Percentiles rank a stretch among this genome's conserved stretches.
These are phyloP conservation scores for Anabacerthia variegaticeps DNA, from an alignment of 2,797 vertebrate species.

Conservation along the genomic window DNA sequence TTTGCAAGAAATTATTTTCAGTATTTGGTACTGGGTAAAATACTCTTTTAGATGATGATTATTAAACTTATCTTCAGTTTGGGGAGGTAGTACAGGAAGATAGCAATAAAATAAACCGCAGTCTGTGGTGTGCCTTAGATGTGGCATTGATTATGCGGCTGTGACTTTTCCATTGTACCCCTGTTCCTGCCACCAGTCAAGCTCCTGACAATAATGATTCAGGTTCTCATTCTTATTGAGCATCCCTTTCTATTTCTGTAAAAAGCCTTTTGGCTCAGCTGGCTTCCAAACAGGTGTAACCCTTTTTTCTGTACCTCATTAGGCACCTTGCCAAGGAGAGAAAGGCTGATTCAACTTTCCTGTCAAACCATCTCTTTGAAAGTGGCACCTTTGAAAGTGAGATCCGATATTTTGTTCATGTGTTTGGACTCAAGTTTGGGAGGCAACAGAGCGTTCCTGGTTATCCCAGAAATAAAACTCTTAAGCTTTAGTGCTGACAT, in stretches of 20 bases:
- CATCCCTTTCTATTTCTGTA: conserved; percentile 40
- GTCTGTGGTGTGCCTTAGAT: background rate
- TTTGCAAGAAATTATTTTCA: background rate
- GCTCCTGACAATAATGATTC: conserved; percentile 37
- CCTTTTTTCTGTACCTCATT: conserved; percentile 43
- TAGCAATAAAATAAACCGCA: background rate
- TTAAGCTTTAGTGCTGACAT: background rate
- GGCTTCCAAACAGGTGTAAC: conserved; percentile 48
- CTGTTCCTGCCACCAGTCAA: conserved; percentile 5
- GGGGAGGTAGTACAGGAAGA: background rate
- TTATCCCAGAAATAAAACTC: background rate
- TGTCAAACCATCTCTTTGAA: conserved; percentile 13
- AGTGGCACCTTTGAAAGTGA: conserved; percentile 18
- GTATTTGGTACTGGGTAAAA: background rate
- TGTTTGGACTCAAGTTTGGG: background rate
- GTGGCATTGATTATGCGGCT: background rate
- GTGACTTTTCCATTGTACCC: background rate
- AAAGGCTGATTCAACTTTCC: conserved; percentile 49
- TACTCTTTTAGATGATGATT: background rate
- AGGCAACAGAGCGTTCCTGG: background rate
- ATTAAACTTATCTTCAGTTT: background rate
- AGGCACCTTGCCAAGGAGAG: conserved; percentile 38
- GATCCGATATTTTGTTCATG: background rate
- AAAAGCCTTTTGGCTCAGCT: conserved; percentile 26
- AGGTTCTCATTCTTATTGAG: conserved; percentile 36